Base-by-base conservation (phyloP, 2,888 invertebrate genomes). In the Nemotelus nigrinus region DNA sequence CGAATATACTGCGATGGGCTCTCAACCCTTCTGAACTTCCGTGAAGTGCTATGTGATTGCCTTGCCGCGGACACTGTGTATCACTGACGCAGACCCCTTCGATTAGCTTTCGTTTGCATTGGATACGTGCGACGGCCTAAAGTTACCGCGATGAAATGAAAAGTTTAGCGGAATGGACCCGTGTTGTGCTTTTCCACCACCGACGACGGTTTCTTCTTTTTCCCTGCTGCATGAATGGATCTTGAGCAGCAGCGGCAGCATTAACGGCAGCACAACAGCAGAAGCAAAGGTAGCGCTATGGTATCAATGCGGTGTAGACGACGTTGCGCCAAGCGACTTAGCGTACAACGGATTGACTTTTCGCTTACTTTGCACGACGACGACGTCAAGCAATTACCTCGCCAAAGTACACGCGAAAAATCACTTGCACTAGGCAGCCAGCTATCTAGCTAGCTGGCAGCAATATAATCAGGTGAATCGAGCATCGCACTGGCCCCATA, bases 121-220 rank as follows among this genome's bases (percentile, higher is more conserved):
- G 78, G 84, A 80, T 83, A 83, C 86, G 80, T 80, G 82, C 85
- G 83, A 82, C 83, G 81, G 83, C 83, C 84, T 83, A 82, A 84
- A 85, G 84, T 86, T 85, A 85, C 85, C 86, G 84, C 86, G 84
- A 84, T 83, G 87, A 85, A 86, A 87, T 87, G 85, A 85, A 87
- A 87, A 87, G 85, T 87, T 87, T 44, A 76, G 45, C 65, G 64
- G 45, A 53, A 76, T 76, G 76, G 67, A 76, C 76, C 76, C 76
- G 76, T 63, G 48, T 45, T 43, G 65, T 48, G 55, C 68, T 74
- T 74, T 74, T 74, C 74, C 74, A 74, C 74, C 74, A 74, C 74
- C 74, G 74, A 25, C 25, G 25, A 25, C 74, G 74, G 25, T 63
- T 74, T 74, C 74, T 74, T 74, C 74, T 74, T 74, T 74, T 68